phyloP scores from a whole-genome alignment of 1,140 invertebrate species.

The Drosophila pectinifera region DNA sequence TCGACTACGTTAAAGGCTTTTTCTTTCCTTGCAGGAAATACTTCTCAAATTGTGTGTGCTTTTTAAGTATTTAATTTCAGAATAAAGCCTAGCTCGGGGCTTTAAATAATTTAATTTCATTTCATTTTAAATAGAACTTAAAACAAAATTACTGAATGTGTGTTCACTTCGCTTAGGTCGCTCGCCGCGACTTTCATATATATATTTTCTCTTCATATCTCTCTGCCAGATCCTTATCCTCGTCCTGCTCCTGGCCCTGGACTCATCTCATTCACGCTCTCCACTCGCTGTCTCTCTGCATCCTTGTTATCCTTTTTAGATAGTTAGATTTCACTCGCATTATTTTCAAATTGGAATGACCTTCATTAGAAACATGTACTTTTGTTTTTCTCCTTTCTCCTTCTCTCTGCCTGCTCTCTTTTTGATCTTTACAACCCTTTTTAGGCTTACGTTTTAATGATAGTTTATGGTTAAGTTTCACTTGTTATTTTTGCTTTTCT shows the following conservation, averaged over 20 bases:
- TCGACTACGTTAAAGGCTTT: constrained; percentile 76
- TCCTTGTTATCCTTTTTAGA: constrained; percentile 36
- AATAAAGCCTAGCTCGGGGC: constrained; percentile 27
- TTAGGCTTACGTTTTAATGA: constrained; percentile 54
- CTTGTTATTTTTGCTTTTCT: constrained; percentile 45
- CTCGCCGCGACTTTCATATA: constrained; percentile 27
- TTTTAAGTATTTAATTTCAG: constrained; percentile 43
- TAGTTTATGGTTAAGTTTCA: constrained; percentile 49
- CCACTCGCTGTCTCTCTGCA: constrained; percentile 39
- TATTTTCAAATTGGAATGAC: constrained; percentile 83
- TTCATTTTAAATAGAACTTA: constrained; percentile 83
- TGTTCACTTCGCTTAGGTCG: constrained; percentile 46
- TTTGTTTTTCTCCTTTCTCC: constrained; percentile 40
- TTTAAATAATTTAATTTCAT: constrained; percentile 63
- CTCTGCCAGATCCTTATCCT: constrained; percentile 4
- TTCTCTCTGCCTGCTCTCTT: constrained; percentile 22
- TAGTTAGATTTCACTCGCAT: constrained; percentile 77
- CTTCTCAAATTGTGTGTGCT: constrained; percentile 68
- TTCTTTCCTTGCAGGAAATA: constrained; percentile 82
- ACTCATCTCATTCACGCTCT: constrained; percentile 63
- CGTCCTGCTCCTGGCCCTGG: constrained; percentile 13
- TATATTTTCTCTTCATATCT: constrained; percentile 9
- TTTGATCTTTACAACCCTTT: constrained; percentile 68
- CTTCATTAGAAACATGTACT: constrained; percentile 84
- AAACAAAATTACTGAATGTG: constrained; percentile 82